Percentiles rank a stretch among this genome's conserved stretches.
Conservation (phyloP, 2,888 invertebrate species). For the Galerucella pusilla region DNA sequence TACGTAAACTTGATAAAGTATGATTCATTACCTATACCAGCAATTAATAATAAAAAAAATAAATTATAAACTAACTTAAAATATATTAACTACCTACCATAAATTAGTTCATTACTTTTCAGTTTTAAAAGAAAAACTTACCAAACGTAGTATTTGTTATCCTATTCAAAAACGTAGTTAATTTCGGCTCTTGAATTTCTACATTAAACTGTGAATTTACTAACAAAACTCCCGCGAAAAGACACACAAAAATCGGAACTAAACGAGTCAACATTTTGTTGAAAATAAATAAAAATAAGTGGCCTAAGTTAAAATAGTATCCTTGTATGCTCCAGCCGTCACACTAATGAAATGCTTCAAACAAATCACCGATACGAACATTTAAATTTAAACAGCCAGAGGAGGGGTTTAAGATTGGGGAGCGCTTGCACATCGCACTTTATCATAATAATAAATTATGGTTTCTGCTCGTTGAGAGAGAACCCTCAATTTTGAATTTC, state of each 20-base stretch:
- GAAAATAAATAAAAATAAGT: not conserved
- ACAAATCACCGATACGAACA: conserved; percentile 24
- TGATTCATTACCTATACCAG: no score
- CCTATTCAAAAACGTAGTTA: conserved; percentile 54
- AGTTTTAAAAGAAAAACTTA: conserved; percentile 44
- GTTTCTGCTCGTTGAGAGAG: conserved; percentile 7
- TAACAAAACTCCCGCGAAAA: conserved; percentile 37
- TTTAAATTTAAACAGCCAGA: conserved; percentile 15
- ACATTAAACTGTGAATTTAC: conserved; percentile 48
- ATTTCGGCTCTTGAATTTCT: conserved; percentile 49
- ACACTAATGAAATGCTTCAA: conserved; percentile 21
- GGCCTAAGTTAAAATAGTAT: not conserved
- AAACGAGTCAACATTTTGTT: conserved; percentile 22
- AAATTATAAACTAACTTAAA: not conserved
- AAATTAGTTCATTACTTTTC: not conserved
- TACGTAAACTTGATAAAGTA: no score
- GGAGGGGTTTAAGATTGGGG: conserved; percentile 17
- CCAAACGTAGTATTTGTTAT: conserved; percentile 58
- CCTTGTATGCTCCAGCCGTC: not conserved
- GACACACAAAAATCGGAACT: conserved; percentile 32
- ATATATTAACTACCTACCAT: not conserved
- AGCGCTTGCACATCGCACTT: conserved; percentile 16
- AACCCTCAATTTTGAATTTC: conserved; percentile 23
- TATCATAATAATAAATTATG: conserved; percentile 1
- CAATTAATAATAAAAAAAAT: no score